Evolutionary conservation across 2,797 vertebrate species (phyloP), one percentile per base, ranked within the genome.

Genomic region (Chromis chromis): DNA sequence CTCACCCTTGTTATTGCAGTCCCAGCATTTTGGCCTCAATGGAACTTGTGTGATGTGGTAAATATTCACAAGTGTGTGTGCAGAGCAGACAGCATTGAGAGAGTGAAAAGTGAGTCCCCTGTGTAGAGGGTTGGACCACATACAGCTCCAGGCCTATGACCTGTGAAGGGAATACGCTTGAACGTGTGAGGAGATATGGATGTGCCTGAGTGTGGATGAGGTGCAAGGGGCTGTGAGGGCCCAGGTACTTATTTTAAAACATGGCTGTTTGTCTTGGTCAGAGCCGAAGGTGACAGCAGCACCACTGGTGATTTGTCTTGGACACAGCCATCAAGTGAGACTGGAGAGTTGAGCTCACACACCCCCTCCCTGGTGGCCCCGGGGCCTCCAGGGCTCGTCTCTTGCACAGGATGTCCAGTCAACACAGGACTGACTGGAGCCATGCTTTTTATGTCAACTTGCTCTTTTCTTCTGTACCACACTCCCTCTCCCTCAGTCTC

Each of bases 231-330:
- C 76, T 71, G 79, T 54, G 70, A 83, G 76, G 85, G 79, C 90
- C 82, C 81, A 90, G 90, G 84, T 76, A 85, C 87, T 89, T 91
- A 89, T 94, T 94, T 94, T 91, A 88, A 91, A 89, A 88, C 84
- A 79, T 4, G 79, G 82, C 85, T 92, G 92, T 95, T 94, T 94
- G 91, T 95, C 94, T 95, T 95, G 92, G 92, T 95, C 90, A 91
- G 88, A 83, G 67, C 79, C 76, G 76, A 88, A 62, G 53, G 88
- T 91, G 94, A 94, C 93, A 92, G 92, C 86, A 89, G 88, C 89
- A 85, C 87, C 87, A 66, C 82, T 81, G 88, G 92, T 93, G 87
- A 94, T 95, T 95, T 95, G 91, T 95, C 92, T 94, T 95, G 92
- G 91, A 93, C 79, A 57, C 48, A 73, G 68, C 76, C 81, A 85